These are phyloP conservation scores for Sesia apiformis DNA, from an alignment of 2,888 invertebrate species.

Conservation along the genomic window DNA sequence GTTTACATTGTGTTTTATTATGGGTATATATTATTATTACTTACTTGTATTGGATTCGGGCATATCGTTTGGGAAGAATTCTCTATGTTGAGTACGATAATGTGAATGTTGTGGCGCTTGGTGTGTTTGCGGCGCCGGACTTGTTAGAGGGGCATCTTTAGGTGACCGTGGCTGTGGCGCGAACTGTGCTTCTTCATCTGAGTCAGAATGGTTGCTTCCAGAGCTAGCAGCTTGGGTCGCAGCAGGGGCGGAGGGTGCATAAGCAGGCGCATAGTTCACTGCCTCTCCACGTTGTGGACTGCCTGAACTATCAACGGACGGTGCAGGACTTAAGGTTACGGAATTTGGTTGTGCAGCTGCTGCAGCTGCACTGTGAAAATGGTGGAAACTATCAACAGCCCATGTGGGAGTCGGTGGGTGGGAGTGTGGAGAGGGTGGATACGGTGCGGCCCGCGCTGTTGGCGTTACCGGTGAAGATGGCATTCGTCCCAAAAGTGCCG, in stretches of 20 bases:
- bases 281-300: constrained; percentile 85
- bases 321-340: constrained; percentile 92
- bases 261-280: constrained; percentile 49
- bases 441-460: constrained; percentile 80
- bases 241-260: constrained; percentile 49
- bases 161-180: constrained; percentile 78
- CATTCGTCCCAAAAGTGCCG: constrained; percentile 84
- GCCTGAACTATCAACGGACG: constrained; percentile 90
- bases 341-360: constrained; percentile 83
- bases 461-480: constrained; percentile 89
- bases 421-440: constrained; percentile 86
- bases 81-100: constrained; percentile 67
- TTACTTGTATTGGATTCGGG: constrained; percentile 92
- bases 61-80: constrained; percentile 87
- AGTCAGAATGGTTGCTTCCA: constrained; percentile 86
- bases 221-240: constrained; percentile 70
- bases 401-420: constrained; percentile 88
- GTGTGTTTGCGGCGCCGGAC: constrained; percentile 53
- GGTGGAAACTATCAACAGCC: constrained; percentile 74
- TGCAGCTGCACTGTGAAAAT: constrained; percentile 79
- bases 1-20: background rate
- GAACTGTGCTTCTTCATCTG: constrained; percentile 82
- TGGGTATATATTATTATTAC: constrained; percentile 33
- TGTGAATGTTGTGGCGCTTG: constrained; percentile 54
- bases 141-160: constrained; percentile 50